Base-by-base conservation (phyloP, 2,113 vertebrate species). In the Nyctereutes procyonoides region DNA sequence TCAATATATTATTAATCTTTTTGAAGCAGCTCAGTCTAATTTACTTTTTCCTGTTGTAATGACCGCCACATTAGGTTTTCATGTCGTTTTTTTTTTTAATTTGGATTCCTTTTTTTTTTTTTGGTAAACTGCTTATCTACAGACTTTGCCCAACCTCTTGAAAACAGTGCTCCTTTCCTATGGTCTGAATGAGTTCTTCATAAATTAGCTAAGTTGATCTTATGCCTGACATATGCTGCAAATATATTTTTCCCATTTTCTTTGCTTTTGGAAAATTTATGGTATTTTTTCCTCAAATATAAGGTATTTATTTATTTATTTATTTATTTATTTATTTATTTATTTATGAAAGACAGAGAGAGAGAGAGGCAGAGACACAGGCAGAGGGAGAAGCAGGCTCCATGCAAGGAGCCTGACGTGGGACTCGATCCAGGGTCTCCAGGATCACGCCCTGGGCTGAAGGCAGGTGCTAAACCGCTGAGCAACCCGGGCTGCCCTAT, bases 191-290 rank as follows among this genome's bases (percentile, higher is more conserved):
- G 62, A 91, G 77, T 13, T 14, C 60, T 91, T 87, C 60, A 32
- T 53, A 43, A 90, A 26, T 90, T 65, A 51, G 2, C 8, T 86
- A 92, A 62, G 38, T 51, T 8, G 51, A 43, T 77, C 53, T n/a
- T 80, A 24, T 35, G 32, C 51, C 26, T 90, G 65, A 74, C 28
- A 60, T 74, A 14, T 38, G 12, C 24, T 9, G 0, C 35, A 63
- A 63, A 15, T 38, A 56, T 48, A 58, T 65, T 82, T 88, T 80
- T 55, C 63, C 56, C 28, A 67, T 38, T 92, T 86, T 28, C 58
- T 76, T 93, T 26, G 55, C 81, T 83, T 90, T 93, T 79, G 43
- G 90, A 83, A 91, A 53, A 30, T 35, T 35, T 76, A 71, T 71
- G 35, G 63, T 55, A n/a, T 82, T 83, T 83, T 82, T 79, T 22